Percentiles rank a stretch among this genome's conserved stretches.
Conservation (phyloP, 2,888 invertebrate species). For the Pemphredon lugubris region DNA sequence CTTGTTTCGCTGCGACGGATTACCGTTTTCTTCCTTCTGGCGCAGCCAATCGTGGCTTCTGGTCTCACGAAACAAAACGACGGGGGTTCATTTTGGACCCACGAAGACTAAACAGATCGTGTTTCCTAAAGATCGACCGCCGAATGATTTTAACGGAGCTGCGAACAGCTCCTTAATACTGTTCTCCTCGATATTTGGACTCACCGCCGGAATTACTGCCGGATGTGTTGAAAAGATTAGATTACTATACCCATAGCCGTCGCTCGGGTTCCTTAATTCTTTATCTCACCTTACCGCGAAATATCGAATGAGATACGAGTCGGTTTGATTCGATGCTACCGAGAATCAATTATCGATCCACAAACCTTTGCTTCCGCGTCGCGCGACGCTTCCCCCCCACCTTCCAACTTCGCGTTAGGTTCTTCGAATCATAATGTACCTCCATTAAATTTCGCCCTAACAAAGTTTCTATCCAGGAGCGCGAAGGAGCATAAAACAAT, state of each 20-base stretch:
- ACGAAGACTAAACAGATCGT: constrained; percentile 76
- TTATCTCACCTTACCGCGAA: constrained; percentile 8
- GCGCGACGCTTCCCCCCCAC: too few relatives aligned
- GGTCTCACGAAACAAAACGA: constrained; percentile 66
- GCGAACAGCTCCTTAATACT: constrained; percentile 66
- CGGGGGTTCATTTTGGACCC: constrained; percentile 57
- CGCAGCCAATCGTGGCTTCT: constrained; percentile 54
- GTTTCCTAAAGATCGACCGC: constrained; percentile 74
- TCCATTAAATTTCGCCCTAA: too few relatives aligned
- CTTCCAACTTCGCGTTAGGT: too few relatives aligned
- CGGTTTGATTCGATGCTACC: too few relatives aligned
- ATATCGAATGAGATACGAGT: too few relatives aligned
- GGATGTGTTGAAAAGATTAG: constrained; percentile 61
- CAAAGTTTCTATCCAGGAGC: neutral
- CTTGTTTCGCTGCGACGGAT: constrained; percentile 31
- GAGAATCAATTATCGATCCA: too few relatives aligned
- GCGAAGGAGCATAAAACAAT: constrained; percentile 30
- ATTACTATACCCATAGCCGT: constrained; percentile 54
- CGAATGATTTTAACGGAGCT: constrained; percentile 71
- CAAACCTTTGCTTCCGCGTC: too few relatives aligned
- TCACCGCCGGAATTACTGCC: constrained; percentile 42
- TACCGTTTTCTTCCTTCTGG: constrained; percentile 43
- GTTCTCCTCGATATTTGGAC: constrained; percentile 26
- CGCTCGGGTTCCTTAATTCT: constrained; percentile 29
- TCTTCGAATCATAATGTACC: too few relatives aligned